phyloP scores from a whole-genome alignment of 2,113 vertebrate species.

The Ptilonorhynchus violaceus region DNA sequence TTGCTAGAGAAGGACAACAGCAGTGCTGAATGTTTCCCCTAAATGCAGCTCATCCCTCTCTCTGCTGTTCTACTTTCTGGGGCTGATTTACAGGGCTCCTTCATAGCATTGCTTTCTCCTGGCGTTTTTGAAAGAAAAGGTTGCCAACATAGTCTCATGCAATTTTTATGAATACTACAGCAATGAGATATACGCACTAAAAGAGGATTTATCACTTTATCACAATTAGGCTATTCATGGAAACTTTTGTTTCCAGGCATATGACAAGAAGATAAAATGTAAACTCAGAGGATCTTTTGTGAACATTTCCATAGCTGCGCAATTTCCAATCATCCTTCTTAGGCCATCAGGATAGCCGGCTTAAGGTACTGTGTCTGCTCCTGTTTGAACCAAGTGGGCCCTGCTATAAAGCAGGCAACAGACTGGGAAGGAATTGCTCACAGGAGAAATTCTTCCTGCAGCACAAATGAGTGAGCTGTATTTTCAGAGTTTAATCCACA shows the following conservation, averaged over 20 bases:
- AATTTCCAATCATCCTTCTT: background rate
- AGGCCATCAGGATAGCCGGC: background rate
- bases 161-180: background rate
- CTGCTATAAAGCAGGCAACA: background rate
- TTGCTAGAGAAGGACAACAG: background rate
- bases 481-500: constrained; percentile 15
- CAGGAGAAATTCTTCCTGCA: background rate
- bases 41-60: background rate
- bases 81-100: background rate
- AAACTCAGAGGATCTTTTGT: background rate
- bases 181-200: background rate
- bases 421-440: background rate
- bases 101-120: background rate
- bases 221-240: background rate
- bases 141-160: background rate
- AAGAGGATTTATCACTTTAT: background rate
- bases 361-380: background rate
- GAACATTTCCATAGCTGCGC: background rate
- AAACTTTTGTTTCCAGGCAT: background rate
- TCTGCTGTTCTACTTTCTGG: background rate
- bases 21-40: background rate
- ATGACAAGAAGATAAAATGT: background rate
- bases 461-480: background rate
- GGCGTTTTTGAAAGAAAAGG: background rate
- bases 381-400: background rate